Percentiles rank a stretch among this genome's conserved stretches.
Conservation (phyloP, 2,888 invertebrate species). For the Congeria kusceri region DNA sequence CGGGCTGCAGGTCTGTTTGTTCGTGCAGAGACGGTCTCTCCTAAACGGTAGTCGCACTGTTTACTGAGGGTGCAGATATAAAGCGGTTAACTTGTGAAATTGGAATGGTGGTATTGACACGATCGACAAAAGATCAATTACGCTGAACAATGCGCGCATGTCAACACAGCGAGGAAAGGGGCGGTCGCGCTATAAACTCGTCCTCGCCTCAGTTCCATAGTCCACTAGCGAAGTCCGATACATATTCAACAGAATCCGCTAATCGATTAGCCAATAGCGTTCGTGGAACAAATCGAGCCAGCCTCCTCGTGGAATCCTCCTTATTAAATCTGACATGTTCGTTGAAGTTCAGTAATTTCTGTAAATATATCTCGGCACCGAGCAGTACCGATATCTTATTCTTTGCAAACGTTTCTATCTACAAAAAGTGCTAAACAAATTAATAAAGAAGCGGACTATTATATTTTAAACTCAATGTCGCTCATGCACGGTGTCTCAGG, state of each 20-base stretch:
- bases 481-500: background rate
- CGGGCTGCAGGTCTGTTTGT: too few species aligned
- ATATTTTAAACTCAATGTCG: background rate
- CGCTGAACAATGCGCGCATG: conserved; percentile 47
- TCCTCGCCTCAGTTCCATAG: conserved; percentile 10
- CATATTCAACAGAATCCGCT: conserved; percentile 47
- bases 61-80: conserved; percentile 39
- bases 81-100: conserved; percentile 49
- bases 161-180: conserved; percentile 47
- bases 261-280: conserved; percentile 47
- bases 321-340: conserved; percentile 33
- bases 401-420: background rate
- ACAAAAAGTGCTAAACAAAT: conserved; percentile 4
- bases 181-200: conserved; percentile 53
- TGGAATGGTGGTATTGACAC: conserved; percentile 34
- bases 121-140: conserved; percentile 62
- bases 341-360: conserved; percentile 46
- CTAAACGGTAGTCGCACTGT: conserved; percentile 22
- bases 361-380: conserved; percentile 62
- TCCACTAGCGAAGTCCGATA: conserved; percentile 13
- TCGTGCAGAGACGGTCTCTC: too few species aligned
- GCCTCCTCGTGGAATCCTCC: conserved; percentile 26
- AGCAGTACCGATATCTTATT: conserved; percentile 36
- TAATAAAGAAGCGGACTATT: background rate
- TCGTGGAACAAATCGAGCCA: conserved; percentile 21